Percentiles rank a stretch among this genome's conserved stretches.
These are phyloP conservation scores for Cliona cf. orientalis DNA, from an alignment of 37 sponge, comb jelly and placozoan genomes.

Conservation along the genomic window DNA sequence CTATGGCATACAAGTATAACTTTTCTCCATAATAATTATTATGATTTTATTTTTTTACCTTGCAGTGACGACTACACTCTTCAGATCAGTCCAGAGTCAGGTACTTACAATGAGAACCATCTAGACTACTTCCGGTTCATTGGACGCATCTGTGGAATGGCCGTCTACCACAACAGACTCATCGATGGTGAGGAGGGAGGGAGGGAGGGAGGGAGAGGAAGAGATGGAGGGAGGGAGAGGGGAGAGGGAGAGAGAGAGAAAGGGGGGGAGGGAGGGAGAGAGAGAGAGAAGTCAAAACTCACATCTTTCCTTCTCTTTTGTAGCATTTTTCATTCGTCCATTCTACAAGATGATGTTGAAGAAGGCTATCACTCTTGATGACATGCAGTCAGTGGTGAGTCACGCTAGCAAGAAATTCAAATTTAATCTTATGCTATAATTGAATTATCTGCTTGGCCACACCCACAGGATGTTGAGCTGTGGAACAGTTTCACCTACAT, in stretches of 20 bases:
- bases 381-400: conserved; percentile 95
- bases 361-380: conserved; percentile 82
- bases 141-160: conserved; percentile 96
- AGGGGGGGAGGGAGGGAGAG: no score
- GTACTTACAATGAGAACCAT: conserved; percentile 88
- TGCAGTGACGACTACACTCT: conserved; percentile 98
- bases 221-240: no score
- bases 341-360: conserved; percentile 98
- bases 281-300: no score
- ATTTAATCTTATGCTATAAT: background rate
- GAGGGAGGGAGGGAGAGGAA: no score
- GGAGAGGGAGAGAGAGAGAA: no score
- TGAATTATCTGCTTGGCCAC: background rate
- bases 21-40: background rate
- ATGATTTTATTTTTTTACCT: background rate
- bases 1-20: background rate
- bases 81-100: conserved; percentile 98
- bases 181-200: conserved; percentile 87
- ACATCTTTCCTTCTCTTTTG: background rate
- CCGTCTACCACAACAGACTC: conserved; percentile 95
- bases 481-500: conserved; percentile 94
- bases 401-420: background rate
- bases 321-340: conserved; percentile 98
- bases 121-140: conserved; percentile 92
- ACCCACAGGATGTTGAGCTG: conserved; percentile 81